Evolutionary conservation across 2,888 invertebrate genomes (phyloP).

Genomic region (Pollenia amentaria): DNA sequence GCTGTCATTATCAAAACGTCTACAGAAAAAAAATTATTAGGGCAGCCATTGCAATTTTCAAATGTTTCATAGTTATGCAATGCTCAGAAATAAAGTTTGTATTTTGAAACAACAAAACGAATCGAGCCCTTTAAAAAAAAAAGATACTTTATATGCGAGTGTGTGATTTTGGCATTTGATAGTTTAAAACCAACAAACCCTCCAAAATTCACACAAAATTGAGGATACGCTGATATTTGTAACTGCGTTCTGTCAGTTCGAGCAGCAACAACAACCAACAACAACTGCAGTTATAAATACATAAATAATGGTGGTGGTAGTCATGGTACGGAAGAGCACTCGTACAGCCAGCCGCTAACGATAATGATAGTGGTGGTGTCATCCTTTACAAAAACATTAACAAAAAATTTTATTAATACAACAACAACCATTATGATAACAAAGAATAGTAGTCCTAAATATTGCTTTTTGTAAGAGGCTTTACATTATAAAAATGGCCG

Average conservation of each 20-base stretch:
- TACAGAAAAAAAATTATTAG: slow-evolving; percentile 47
- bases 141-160: neutral
- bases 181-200: slow-evolving; percentile 71
- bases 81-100: slow-evolving; percentile 51
- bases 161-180: slow-evolving; percentile 40
- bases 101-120: slow-evolving; percentile 51
- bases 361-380: slow-evolving; percentile 73
- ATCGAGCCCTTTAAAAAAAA: slow-evolving; percentile 32
- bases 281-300: slow-evolving; percentile 15
- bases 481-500: slow-evolving; percentile 57
- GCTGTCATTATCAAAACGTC: slow-evolving; percentile 46
- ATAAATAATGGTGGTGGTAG: slow-evolving; percentile 51
- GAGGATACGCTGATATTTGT: slow-evolving; percentile 46
- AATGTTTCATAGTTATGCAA: slow-evolving; percentile 57
- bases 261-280: slow-evolving; percentile 3
- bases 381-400: slow-evolving; percentile 69
- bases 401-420: slow-evolving; percentile 28
- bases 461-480: slow-evolving; percentile 19
- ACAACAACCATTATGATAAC: slow-evolving; percentile 30
- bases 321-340: slow-evolving; percentile 57
- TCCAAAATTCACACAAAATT: slow-evolving; percentile 66
- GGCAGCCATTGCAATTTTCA: slow-evolving; percentile 68
- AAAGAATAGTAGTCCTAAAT: slow-evolving; percentile 12
- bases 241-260: neutral
- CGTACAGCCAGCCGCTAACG: slow-evolving; percentile 56